phyloP scores from a whole-genome alignment of 2,797 vertebrate genomes.

The Protonibea diacanthus region DNA sequence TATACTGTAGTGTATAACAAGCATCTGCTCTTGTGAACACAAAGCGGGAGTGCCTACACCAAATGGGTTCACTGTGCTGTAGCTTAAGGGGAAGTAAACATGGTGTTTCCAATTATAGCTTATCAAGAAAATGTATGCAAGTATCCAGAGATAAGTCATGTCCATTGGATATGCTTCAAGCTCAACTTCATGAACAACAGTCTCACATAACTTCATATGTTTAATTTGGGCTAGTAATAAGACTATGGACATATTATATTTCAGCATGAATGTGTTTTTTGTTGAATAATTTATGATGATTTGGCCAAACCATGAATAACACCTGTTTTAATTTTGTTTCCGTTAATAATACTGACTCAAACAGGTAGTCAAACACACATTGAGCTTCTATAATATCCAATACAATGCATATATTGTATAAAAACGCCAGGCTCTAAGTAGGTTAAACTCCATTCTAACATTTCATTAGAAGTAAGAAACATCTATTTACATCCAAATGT shows the following conservation, averaged over 20 bases:
- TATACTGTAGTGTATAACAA: constrained; percentile 50
- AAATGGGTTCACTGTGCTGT: constrained; percentile 20
- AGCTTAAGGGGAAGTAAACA: constrained; percentile 28
- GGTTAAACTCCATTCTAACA: neutral
- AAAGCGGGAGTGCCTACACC: constrained; percentile 19
- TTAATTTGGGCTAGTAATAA: constrained; percentile 16
- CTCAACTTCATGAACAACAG: neutral
- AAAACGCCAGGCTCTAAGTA: constrained; percentile 22
- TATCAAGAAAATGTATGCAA: constrained; percentile 28
- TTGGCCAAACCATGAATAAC: constrained; percentile 12
- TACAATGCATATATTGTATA: neutral
- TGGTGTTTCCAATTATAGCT: constrained; percentile 44
- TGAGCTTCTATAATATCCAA: neutral
- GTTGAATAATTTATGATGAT: constrained; percentile 18
- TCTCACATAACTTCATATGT: constrained; percentile 15
- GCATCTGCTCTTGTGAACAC: constrained; percentile 46
- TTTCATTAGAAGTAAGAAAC: constrained; percentile 6
- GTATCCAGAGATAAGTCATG: constrained; percentile 8
- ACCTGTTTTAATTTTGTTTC: constrained; percentile 39
- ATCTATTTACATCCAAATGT: neutral
- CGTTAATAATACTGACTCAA: constrained; percentile 10
- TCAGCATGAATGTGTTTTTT: constrained; percentile 6
- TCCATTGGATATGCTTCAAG: neutral
- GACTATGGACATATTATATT: neutral
- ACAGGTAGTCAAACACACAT: constrained; percentile 1